Percentiles rank a stretch among this genome's conserved stretches.
phyloP scores from a whole-genome alignment of 2,888 invertebrate genomes.

The Dexiosoma caninum region DNA sequence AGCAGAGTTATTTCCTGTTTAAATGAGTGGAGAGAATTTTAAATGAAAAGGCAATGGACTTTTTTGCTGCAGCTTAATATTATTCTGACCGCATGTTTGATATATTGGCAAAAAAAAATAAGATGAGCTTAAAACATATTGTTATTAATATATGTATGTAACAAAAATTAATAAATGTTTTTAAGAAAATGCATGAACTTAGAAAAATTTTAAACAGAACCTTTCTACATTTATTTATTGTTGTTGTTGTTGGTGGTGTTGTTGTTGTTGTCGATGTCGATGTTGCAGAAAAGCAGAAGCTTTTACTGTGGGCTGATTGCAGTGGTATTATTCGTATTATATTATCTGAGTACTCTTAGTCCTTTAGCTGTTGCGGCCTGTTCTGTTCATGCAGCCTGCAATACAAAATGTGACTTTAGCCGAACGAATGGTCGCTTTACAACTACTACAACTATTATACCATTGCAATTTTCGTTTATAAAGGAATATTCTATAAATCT shows the following conservation, averaged over 20 bases:
- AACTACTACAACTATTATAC: slow-evolving; percentile 51
- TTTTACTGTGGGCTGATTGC: not conserved
- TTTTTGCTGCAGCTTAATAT: not conserved
- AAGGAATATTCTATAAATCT: slow-evolving; percentile 26
- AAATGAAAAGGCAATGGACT: not conserved
- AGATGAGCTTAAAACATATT: too few relatives aligned
- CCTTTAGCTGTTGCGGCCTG: slow-evolving; percentile 19
- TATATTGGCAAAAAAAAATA: not conserved
- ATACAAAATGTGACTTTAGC: slow-evolving; percentile 29
- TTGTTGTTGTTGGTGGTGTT: too few relatives aligned
- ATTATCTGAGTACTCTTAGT: slow-evolving; percentile 5
- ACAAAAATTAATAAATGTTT: not conserved
- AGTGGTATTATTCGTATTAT: not conserved
- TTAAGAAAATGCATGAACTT: not conserved
- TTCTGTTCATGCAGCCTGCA: slow-evolving; percentile 40
- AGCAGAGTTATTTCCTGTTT: too few relatives aligned
- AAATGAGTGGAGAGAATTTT: not conserved
- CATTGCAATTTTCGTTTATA: slow-evolving; percentile 51
- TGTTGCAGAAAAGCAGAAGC: too few relatives aligned
- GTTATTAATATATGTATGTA: not conserved
- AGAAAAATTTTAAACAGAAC: too few relatives aligned
- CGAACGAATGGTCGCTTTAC: slow-evolving; percentile 31
- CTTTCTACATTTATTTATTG: too few relatives aligned
- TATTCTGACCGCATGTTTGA: not conserved
- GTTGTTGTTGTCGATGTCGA: too few relatives aligned